A percentile compares a stretch with the other conserved stretches of the same genome.
These are phyloP conservation scores for Xiphophorus hellerii DNA, from an alignment of 2,113 vertebrate species.

Conservation along the genomic window DNA sequence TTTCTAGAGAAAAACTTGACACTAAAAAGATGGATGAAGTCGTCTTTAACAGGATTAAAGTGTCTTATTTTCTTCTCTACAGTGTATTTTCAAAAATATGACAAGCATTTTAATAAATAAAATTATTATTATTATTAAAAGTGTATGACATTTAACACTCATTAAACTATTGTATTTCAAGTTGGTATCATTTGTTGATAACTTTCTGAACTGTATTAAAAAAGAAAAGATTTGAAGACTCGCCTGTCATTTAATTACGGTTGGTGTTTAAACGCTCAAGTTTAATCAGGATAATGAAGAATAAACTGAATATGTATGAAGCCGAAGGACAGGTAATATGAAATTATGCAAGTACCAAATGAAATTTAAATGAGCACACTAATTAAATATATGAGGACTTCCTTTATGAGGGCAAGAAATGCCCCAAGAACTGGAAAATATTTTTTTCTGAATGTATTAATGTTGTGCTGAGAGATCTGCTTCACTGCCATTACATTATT, in stretches of 20 bases:
- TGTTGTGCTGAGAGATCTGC: neutral
- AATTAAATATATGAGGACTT: conserved; percentile 30
- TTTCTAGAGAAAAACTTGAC: no score
- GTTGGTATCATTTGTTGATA: neutral
- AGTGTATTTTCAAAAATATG: neutral
- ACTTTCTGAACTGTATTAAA: neutral
- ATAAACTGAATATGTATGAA: conserved; percentile 63
- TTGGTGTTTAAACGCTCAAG: conserved; percentile 62
- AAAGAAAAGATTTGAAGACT: conserved; percentile 24
- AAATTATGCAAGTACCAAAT: conserved; percentile 28
- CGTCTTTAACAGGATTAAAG: neutral
- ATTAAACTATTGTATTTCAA: no score
- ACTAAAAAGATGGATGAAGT: no score
- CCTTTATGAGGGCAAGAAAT: neutral
- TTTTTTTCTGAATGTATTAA: neutral
- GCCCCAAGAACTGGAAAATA: conserved; percentile 10
- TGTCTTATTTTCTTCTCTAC: neutral
- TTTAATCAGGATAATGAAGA: conserved; percentile 69
- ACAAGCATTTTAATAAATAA: no score
- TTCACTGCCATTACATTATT: neutral
- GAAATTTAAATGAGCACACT: conserved; percentile 32
- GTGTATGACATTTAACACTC: no score
- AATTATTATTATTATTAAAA: neutral
- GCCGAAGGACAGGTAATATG: conserved; percentile 30
- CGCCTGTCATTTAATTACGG: conserved; percentile 60